Conservation (phyloP, 2,888 invertebrate species). For the Agriopis leucophaearia region DNA sequence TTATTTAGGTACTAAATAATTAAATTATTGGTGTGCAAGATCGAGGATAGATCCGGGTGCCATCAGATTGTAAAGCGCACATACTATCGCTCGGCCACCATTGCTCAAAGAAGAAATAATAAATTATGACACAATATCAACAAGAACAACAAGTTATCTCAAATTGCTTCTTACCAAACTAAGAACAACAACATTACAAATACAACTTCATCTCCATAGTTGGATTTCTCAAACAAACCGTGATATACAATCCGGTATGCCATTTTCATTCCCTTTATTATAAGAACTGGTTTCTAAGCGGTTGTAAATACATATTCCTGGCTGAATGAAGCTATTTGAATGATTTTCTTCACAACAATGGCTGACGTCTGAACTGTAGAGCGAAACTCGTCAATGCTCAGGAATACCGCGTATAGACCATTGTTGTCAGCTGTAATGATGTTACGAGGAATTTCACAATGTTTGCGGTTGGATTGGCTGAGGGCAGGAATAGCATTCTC, state of each 20-base stretch:
- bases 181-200: too few species aligned
- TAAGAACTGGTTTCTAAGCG: slow-evolving; percentile 2
- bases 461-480: slow-evolving; percentile 54
- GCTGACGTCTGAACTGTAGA: slow-evolving; percentile 3
- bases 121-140: too few species aligned
- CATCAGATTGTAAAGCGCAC: too few species aligned
- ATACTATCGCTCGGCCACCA: too few species aligned
- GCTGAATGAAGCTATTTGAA: slow-evolving; percentile 28
- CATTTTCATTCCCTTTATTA: slow-evolving; percentile 11
- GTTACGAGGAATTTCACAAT: slow-evolving; percentile 61
- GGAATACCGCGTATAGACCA: slow-evolving; percentile 37
- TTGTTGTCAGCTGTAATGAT: slow-evolving; percentile 54
- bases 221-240: neutral
- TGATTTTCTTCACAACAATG: slow-evolving; percentile 26
- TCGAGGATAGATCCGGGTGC: too few species aligned
- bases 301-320: slow-evolving; percentile 22
- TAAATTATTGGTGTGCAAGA: too few species aligned
- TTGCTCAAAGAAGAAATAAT: too few species aligned
- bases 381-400: slow-evolving; percentile 13
- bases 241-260: neutral
- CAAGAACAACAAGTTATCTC: too few species aligned
- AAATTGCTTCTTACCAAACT: too few species aligned
- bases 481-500: slow-evolving; percentile 4
- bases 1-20: too few species aligned
- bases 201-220: neutral